These are phyloP conservation scores for Bungarus multicinctus DNA, from an alignment of 2,113 vertebrate species.

Conservation along the genomic window DNA sequence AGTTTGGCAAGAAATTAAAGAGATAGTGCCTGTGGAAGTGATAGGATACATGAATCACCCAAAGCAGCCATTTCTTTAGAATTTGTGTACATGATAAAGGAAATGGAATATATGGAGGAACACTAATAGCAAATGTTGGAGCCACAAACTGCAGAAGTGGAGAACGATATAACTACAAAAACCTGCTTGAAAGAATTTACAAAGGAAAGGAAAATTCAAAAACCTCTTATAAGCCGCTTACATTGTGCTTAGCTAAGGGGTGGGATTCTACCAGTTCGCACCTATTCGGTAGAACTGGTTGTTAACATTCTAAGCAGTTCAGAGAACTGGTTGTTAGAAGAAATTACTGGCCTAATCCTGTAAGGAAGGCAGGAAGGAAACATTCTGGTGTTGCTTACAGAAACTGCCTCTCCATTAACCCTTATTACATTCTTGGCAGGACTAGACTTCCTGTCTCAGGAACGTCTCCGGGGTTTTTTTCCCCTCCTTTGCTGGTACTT, in stretches of 20 bases:
- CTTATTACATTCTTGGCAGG: too few relatives aligned
- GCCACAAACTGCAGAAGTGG: background rate
- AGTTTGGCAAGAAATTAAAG: background rate
- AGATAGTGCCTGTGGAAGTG: background rate
- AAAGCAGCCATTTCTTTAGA: background rate
- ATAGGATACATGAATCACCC: background rate
- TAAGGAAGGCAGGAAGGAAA: too few relatives aligned
- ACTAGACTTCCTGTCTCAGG: too few relatives aligned
- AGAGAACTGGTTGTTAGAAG: too few relatives aligned
- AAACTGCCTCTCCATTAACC: too few relatives aligned
- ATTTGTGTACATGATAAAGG: background rate
- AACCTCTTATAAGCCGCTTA: background rate
- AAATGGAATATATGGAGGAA: background rate
- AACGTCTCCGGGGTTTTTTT: too few relatives aligned
- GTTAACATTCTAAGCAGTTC: too few relatives aligned
- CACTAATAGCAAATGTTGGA: fast-evolving
- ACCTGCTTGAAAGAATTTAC: background rate
- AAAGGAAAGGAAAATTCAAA: background rate
- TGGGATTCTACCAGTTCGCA: too few relatives aligned
- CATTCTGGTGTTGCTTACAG: too few relatives aligned
- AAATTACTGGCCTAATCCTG: too few relatives aligned
- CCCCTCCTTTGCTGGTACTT: too few relatives aligned
- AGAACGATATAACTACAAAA: background rate
- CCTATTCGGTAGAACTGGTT: too few relatives aligned
- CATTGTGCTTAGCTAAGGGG: background rate